phyloP scores from a whole-genome alignment of 1,140 invertebrate species.

The Drosophila lacertosa region DNA sequence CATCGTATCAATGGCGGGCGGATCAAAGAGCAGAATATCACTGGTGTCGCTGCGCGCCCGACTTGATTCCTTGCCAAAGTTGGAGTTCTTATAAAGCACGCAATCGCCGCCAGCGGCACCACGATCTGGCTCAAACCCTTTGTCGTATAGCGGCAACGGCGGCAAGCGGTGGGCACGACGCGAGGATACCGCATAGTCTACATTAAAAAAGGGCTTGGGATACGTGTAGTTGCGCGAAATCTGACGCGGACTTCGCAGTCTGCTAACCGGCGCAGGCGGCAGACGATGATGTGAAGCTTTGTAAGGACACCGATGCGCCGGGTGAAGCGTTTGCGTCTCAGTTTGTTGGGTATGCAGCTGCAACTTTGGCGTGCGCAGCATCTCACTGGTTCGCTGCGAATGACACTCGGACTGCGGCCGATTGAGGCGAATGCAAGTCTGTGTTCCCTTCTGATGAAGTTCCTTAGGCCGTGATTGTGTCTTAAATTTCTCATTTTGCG shows the following conservation, averaged over 20 bases:
- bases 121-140: too few relatives aligned
- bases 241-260: too few relatives aligned
- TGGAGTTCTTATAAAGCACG: constrained; percentile 15
- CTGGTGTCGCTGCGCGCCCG: background rate
- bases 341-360: background rate
- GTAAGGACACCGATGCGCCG: background rate
- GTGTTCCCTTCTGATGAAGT: background rate
- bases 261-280: background rate
- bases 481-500: background rate
- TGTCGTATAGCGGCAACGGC: background rate
- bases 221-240: too few relatives aligned
- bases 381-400: too few relatives aligned
- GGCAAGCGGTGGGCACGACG: background rate
- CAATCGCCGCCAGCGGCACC: background rate
- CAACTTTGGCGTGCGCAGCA: too few relatives aligned
- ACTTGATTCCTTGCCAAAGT: constrained; percentile 15
- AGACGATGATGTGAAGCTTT: background rate
- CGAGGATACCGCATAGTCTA: background rate
- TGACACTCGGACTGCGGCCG: too few relatives aligned
- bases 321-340: background rate
- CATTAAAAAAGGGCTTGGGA: background rate
- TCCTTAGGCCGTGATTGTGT: background rate
- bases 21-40: background rate
- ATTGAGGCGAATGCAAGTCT: background rate
- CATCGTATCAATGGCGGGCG: background rate